Base-by-base conservation (phyloP, 2,113 vertebrate genomes). In the Noctilio leporinus region DNA sequence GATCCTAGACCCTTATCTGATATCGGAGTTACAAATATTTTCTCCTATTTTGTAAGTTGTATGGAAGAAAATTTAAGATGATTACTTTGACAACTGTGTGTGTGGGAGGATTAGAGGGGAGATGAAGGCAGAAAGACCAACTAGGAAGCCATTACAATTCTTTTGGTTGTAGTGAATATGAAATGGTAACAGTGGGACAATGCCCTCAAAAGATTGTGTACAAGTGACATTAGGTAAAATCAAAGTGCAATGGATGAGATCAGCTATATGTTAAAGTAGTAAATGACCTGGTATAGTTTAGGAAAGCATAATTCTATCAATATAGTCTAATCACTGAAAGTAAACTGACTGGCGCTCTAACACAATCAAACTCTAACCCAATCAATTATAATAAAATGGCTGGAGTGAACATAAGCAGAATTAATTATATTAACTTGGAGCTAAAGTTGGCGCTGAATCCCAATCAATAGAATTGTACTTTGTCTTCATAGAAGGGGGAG, bases 321-420 rank as follows among this genome's bases (percentile, higher is more conserved):
- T 55, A 64, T 81, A 84, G 84, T 45, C 69, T 97, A 96, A 96
- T 97, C 90, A 93, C 75, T 96, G 81, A 96, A 93, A 95, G 92
- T 85, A 83, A 93, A 96, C 95, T 81, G 90, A 35, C 86, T 72
- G n/a, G 70, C 92, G 70, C 65, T 73, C 35, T 92, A 95, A 96
- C 67, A 78, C 91, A 95, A 89, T 97, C 93, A 93, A 95, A 93
- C 38, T 77, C 80, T 96, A 93, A 95, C 75, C 40, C 65, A 93
- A 93, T 96, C 96, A 95, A 87, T 96, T 97, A 93, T 43, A 96
- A 86, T 75, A 96, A 90, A 77, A 94, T 94, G 92, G 47, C 80
- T 89, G 84, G 89, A 95, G 75, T 19, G 87, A 85, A 84, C 76
- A 97, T 75, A 92, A 96, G 83, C 82, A 62, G 92, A 93, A 95